Base-by-base conservation (phyloP, 1,140 invertebrate genomes). In the Trachelipus rathkii region DNA sequence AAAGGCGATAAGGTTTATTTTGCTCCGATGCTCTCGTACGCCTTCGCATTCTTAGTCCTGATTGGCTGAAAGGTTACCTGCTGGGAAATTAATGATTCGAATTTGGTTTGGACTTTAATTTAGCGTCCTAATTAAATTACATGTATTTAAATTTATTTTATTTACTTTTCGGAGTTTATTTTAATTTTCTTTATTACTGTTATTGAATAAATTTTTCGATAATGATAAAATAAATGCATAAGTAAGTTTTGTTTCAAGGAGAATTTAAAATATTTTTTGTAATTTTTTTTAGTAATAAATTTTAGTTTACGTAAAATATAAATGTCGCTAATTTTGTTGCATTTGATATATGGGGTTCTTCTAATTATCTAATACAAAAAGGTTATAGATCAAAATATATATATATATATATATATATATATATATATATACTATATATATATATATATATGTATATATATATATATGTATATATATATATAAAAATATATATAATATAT, bases 391-490 rank as follows among this genome's bases (percentile, higher is more conserved):
- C 50, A 13, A 60, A 3, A 60, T 60, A 15, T 19, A 19, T 15
- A 60, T 60, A 60, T 60, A 60, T 60, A 60, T 60, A 60, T 60
- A 60, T 60, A 60, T 60, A 60, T 60, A 60, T 60, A 60, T 60
- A 60, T 60, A 50, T 50, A 50, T 50, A 50, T 50, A 50, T 50
- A 50, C 9, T 50, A 50, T 50, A n/a, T n/a, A n/a, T n/a, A n/a
- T n/a, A n/a, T n/a, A n/a, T n/a, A n/a, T n/a, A n/a, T n/a, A n/a
- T n/a, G 15, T 10, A 10, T 50, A 50, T 50, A 50, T 50, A 50
- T 50, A 50, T 50, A 50, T 50, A 50, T 50, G 15, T 50, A 50
- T 50, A 50, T 50, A 50, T n/a, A n/a, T n/a, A n/a, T n/a, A n/a
- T n/a, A n/a, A n/a, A n/a, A n/a, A n/a, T n/a, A n/a, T n/a, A n/a